A percentile compares a stretch with the other conserved stretches of the same genome.
Conservation (phyloP, 2,888 invertebrate species). For the Dasysyrphus albostriatus region DNA sequence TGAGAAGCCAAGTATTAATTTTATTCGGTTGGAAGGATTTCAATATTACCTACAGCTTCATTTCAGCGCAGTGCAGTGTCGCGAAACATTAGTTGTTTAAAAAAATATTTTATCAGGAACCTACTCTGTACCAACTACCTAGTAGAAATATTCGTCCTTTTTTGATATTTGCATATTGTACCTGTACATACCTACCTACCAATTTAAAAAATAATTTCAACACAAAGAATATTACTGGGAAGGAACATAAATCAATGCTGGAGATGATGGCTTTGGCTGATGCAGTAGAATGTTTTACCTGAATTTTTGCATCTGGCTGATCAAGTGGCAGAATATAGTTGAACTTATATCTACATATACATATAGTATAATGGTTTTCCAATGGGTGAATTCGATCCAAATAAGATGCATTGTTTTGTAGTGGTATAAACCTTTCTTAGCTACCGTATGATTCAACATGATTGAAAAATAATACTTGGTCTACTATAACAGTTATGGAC, state of each 20-base stretch:
- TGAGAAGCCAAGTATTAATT: slow-evolving; percentile 12
- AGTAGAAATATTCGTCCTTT: neutral
- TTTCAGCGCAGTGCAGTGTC: slow-evolving; percentile 3
- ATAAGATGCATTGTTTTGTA: slow-evolving; percentile 14
- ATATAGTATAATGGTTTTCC: slow-evolving; percentile 11
- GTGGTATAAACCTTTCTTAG: neutral
- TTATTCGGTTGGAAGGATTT: slow-evolving; percentile 29
- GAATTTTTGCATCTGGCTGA: neutral
- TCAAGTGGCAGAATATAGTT: slow-evolving; percentile 5
- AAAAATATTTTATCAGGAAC: slow-evolving; percentile 1
- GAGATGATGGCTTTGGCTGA: slow-evolving; percentile 3
- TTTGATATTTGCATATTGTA: slow-evolving; percentile 1
- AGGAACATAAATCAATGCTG: slow-evolving; percentile 9
- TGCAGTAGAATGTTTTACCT: neutral
- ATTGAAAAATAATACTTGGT: slow-evolving; percentile 10
- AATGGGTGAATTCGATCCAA: slow-evolving; percentile 1
- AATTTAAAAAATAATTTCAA: slow-evolving; percentile 19
- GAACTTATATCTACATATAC: neutral
- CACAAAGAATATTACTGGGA: slow-evolving; percentile 9
- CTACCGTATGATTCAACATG: neutral
- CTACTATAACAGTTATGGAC: neutral
- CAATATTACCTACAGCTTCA: neutral
- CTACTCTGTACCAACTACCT: neutral
- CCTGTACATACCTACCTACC: neutral
- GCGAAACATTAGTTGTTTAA: slow-evolving; percentile 23